phyloP scores from a whole-genome alignment of 2,113 vertebrate species.

The Boleophthalmus pectinirostris region DNA sequence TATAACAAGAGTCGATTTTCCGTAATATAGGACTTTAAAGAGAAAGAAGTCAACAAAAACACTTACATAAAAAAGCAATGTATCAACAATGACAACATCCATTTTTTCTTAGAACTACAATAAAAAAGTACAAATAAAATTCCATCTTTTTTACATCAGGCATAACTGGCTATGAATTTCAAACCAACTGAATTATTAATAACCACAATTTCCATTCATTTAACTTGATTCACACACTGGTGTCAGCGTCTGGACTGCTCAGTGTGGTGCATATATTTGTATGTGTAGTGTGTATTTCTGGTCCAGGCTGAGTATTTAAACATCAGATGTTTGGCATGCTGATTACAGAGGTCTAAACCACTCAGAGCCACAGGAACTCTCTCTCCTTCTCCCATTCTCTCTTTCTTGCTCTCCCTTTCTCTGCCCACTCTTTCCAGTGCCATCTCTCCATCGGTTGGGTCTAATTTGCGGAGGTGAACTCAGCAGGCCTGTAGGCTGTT shows the following conservation, averaged over 20 bases:
- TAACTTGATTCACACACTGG: slow-evolving; percentile 6
- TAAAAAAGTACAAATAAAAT: too few relatives aligned
- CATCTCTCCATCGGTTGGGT: slow-evolving; percentile 48
- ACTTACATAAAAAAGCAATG: too few relatives aligned
- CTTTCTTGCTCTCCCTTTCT: slow-evolving; percentile 38
- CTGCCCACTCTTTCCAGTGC: slow-evolving; percentile 35
- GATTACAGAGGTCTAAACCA: slow-evolving; percentile 70
- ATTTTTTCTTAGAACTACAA: too few relatives aligned
- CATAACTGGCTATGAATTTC: too few relatives aligned
- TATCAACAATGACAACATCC: too few relatives aligned
- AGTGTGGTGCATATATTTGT: slow-evolving; percentile 13
- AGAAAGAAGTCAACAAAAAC: too few relatives aligned
- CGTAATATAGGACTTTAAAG: too few relatives aligned
- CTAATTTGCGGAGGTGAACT: slow-evolving; percentile 54
- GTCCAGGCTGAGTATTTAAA: slow-evolving; percentile 65
- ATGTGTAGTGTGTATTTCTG: slow-evolving; percentile 41
- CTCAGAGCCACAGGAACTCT: slow-evolving; percentile 69
- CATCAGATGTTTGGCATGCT: slow-evolving; percentile 73
- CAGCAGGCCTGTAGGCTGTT: slow-evolving; percentile 32
- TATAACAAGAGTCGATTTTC: too few relatives aligned
- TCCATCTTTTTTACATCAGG: too few relatives aligned
- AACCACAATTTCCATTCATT: background rate
- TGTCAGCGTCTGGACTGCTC: slow-evolving; percentile 32
- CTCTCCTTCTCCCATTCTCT: slow-evolving; percentile 30
- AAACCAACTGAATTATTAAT: background rate